Evolutionary conservation across 1,140 invertebrate species (phyloP).

Genomic region (Theocolax elegans): DNA sequence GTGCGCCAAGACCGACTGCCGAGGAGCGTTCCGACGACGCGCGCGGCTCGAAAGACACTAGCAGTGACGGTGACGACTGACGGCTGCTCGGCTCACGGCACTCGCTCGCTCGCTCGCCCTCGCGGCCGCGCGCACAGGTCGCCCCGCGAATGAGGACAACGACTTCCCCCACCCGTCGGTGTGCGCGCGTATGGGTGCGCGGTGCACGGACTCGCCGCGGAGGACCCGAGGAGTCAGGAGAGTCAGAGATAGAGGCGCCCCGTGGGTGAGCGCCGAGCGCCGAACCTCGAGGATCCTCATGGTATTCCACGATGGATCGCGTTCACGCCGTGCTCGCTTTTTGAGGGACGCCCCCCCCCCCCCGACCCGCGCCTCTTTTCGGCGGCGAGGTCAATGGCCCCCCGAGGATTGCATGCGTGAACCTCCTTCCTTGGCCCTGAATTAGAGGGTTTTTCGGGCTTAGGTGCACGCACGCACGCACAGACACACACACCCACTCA

Average conservation of each 20-base stretch:
- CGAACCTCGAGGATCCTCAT: not conserved
- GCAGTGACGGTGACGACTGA: not conserved
- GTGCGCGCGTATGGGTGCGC: too few species aligned
- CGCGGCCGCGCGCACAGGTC: not conserved
- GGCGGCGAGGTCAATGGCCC: conserved; percentile 13
- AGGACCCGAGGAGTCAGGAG: too few species aligned
- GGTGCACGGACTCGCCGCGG: too few species aligned
- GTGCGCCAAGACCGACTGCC: not conserved
- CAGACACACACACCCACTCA: too few species aligned
- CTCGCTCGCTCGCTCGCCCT: not conserved
- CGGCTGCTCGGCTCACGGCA: not conserved
- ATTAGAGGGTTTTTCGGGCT: too few species aligned
- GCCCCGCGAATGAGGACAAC: conserved; percentile 43
- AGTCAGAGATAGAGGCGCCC: too few species aligned
- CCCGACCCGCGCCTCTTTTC: too few species aligned
- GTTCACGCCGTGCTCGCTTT: too few species aligned
- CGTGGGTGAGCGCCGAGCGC: not conserved
- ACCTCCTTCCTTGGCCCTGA: too few species aligned
- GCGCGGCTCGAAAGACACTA: not conserved
- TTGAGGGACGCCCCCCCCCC: too few species aligned
- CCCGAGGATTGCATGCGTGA: not conserved
- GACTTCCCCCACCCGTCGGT: conserved; percentile 18
- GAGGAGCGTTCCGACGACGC: not conserved
- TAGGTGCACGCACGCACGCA: too few species aligned
- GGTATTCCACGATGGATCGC: too few species aligned